A percentile compares a stretch with the other conserved stretches of the same genome.
Evolutionary conservation across 2,113 vertebrate genomes (phyloP).

Genomic region (Oreochromis tanganicae): DNA sequence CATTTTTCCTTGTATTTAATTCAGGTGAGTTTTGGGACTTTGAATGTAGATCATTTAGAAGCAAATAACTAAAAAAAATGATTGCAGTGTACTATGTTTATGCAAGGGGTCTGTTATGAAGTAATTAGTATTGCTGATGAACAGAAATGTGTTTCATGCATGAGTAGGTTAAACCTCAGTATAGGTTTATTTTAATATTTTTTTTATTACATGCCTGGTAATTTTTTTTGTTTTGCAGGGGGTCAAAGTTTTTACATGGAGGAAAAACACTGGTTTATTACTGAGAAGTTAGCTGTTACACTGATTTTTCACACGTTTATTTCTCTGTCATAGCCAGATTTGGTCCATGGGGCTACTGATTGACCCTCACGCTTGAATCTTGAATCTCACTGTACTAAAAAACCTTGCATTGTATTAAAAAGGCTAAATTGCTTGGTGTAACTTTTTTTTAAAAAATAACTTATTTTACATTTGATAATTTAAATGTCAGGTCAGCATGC

Average conservation of each 20-base stretch:
- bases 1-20: not conserved
- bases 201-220: not conserved
- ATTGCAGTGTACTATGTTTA: not conserved
- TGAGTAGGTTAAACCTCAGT: not conserved
- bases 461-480: not conserved
- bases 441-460: not conserved
- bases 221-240: not conserved
- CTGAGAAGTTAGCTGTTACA: not conserved
- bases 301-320: not conserved
- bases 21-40: not conserved
- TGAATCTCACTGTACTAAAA: not conserved
- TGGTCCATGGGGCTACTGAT: not conserved
- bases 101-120: accelerated
- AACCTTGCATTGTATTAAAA: not conserved
- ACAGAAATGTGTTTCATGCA: not conserved
- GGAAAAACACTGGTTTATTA: not conserved
- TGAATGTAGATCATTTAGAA: not conserved
- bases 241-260: not conserved
- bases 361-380: not conserved
- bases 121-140: accelerated
- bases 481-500: not conserved
- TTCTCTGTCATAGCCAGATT: not conserved
- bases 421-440: not conserved
- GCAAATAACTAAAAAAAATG: not conserved
- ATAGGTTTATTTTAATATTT: not conserved